Evolutionary conservation across 2,113 vertebrate species (phyloP).

Genomic region (Ceyx margarethae): DNA sequence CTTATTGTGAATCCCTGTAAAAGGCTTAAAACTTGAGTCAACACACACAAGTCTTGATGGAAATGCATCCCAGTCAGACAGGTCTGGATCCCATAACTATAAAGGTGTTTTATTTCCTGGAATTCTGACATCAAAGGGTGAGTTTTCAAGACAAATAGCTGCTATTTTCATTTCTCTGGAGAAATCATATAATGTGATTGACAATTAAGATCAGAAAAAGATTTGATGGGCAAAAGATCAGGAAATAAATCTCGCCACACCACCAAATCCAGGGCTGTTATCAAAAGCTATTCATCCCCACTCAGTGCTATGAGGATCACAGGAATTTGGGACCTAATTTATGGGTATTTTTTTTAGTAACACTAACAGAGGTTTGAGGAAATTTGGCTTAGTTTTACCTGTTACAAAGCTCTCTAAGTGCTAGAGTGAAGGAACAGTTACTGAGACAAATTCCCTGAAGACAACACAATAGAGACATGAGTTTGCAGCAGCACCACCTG

Average conservation of each 20-base stretch:
- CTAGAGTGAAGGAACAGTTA: not conserved
- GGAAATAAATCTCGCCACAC: conserved; percentile 63
- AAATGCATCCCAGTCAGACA: conserved; percentile 39
- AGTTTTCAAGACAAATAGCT: conserved; percentile 68
- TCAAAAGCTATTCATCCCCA: conserved; percentile 28
- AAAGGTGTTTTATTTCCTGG: conserved; percentile 82
- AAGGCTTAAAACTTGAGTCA: not conserved
- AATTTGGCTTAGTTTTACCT: conserved; percentile 13
- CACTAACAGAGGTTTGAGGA: conserved; percentile 14
- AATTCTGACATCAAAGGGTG: conserved; percentile 73
- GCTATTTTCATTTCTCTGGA: conserved; percentile 71
- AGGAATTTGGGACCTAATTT: conserved; percentile 60
- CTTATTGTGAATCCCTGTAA: not conserved
- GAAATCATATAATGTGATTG: conserved; percentile 51
- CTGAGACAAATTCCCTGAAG: not conserved
- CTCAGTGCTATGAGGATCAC: conserved; percentile 8
- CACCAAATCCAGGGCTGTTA: conserved; percentile 9
- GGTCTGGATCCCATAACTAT: conserved; percentile 72
- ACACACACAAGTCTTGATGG: not conserved
- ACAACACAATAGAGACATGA: not conserved
- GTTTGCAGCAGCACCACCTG: not conserved
- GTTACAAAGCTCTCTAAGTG: not conserved
- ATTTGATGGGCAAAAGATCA: conserved; percentile 18
- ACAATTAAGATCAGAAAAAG: conserved; percentile 56
- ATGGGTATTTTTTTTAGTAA: conserved; percentile 13